Evolutionary conservation across 2,888 invertebrate species (phyloP), one percentile per base, ranked within the genome.

Genomic region (Synanthedon tipuliformis): DNA sequence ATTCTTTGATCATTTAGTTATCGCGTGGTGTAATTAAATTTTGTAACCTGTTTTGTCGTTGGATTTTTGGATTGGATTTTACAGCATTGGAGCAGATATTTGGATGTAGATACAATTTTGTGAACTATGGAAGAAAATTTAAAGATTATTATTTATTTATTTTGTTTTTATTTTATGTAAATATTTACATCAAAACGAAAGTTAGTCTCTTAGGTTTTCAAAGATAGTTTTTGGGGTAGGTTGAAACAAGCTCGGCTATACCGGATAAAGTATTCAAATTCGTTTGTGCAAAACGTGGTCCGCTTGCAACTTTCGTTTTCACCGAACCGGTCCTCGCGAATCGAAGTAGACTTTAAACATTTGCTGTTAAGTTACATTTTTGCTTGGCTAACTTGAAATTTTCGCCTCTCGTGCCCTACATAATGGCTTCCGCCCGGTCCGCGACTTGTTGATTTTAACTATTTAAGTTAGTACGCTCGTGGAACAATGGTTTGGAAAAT

Each of bases 251-350:
- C 45, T 13, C 15, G 45, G 18, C 49, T 49, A 12, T 16, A 16
- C 10, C 16, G 49, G 23, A 49, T 67, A 64, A 62, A 56, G 73
- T 80, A 86, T 85, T 84, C 81, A 82, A 84, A 85, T 83, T 80
- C 74, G 75, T 78, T 75, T 78, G 78, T 82, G 84, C 82, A 78
- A 85, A 85, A 78, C 74, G 73, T 62, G 66, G 71, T 68, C 67
- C 56, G 64, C 61, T 64, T 70, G 69, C 70, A 75, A 84, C 86
- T 85, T 85, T 86, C 86, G 70, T 83, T 86, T 86, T 86, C 86
- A 79, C 78, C 73, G 52, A 54, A 52, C 55, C 48, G 23, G 50
- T 18, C 12, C 27, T 15, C 52, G 49, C 54, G 52, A 50, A 52
- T 55, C 23, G 75, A 61, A 66, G n/a, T 63, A 52, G 56, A 62